phyloP scores from a whole-genome alignment of 2,113 vertebrate genomes.

The Elachura formosa region DNA sequence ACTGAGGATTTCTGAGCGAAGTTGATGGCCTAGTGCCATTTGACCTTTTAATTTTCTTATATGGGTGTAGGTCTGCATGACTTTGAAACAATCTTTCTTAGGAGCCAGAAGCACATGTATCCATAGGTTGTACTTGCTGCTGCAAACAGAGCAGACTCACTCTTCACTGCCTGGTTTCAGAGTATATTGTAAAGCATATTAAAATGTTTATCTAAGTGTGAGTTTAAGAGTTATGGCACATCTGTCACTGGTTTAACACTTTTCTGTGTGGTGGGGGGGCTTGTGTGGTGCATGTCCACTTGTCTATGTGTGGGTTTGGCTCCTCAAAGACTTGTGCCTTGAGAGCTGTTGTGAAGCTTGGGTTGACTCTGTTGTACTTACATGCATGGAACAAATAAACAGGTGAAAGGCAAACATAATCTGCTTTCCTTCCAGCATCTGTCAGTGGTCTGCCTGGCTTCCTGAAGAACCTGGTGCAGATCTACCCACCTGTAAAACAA shows the following conservation, averaged over 20 bases:
- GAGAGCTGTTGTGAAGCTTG: background rate
- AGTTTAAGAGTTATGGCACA: fast-evolving
- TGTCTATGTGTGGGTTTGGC: background rate
- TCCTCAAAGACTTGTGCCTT: background rate
- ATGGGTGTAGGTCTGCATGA: fast-evolving
- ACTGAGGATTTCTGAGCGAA: background rate
- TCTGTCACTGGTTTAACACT: background rate
- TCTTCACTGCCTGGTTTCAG: background rate
- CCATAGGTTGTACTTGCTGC: background rate
- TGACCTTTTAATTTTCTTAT: background rate
- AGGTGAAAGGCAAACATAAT: background rate
- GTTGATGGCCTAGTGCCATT: background rate
- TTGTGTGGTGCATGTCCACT: fast-evolving
- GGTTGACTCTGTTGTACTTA: background rate
- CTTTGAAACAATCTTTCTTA: background rate
- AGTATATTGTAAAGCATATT: background rate
- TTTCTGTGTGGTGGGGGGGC: fast-evolving
- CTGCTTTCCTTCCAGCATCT: constrained; percentile 18
- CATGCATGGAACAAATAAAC: fast-evolving
- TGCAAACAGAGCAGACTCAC: background rate
- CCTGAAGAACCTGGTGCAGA: background rate
- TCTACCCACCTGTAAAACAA: constrained; percentile 63
- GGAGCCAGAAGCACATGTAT: background rate
- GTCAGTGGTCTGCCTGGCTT: background rate
- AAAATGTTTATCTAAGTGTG: background rate